These are phyloP conservation scores for Excalfactoria chinensis DNA, from an alignment of 2,113 vertebrate species.

Conservation along the genomic window DNA sequence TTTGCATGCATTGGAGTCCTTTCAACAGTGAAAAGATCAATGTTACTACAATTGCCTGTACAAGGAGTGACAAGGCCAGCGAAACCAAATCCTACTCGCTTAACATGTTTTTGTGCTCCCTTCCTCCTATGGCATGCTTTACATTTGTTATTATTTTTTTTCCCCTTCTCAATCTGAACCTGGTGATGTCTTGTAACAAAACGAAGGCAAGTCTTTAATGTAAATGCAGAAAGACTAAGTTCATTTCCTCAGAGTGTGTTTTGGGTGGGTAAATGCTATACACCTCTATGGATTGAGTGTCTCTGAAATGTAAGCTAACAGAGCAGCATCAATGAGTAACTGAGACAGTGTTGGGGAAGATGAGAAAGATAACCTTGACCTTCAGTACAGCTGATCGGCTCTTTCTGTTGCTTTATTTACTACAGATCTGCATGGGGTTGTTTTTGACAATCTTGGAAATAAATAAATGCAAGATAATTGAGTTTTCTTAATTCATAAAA, in stretches of 20 bases:
- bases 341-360: neutral
- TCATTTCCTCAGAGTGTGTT: neutral
- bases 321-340: neutral
- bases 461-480: neutral
- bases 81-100: neutral
- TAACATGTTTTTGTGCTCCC: neutral
- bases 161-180: neutral
- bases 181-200: neutral
- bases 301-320: neutral
- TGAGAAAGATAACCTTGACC: neutral
- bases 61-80: neutral
- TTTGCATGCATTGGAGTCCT: rapidly evolving
- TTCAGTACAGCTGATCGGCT: neutral
- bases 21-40: neutral
- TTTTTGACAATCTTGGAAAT: neutral
- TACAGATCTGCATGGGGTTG: neutral
- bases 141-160: neutral
- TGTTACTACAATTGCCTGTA: neutral
- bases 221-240: neutral
- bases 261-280: neutral
- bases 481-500: neutral
- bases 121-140: neutral
- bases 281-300: neutral
- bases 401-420: neutral
- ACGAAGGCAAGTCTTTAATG: neutral